Evolutionary conservation across 2,797 vertebrate genomes (phyloP).

Genomic region (Platalea minor): DNA sequence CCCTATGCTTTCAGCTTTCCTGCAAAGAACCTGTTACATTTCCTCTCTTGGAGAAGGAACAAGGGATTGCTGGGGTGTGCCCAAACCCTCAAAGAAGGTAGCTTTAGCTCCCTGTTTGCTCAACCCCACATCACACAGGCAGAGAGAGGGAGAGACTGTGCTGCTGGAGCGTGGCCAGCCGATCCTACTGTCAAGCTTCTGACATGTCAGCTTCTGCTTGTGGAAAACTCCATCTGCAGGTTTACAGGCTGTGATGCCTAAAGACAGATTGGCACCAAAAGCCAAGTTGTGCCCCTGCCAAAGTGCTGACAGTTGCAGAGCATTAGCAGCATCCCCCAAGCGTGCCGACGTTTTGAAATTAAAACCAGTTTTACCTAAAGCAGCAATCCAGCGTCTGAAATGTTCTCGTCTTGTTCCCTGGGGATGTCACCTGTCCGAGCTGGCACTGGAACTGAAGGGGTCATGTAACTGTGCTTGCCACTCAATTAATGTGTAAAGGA

Average conservation of each 20-base stretch:
- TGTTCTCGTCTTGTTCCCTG: background rate
- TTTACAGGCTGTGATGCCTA: background rate
- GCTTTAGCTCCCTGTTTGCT: background rate
- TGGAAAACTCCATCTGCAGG: constrained; percentile 37
- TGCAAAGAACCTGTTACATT: background rate
- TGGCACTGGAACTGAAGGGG: background rate
- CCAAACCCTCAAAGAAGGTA: background rate
- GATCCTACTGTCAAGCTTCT: background rate
- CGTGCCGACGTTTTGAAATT: background rate
- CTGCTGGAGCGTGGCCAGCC: background rate
- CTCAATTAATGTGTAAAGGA: background rate
- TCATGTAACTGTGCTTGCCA: background rate
- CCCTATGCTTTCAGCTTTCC: background rate
- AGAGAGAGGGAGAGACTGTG: background rate
- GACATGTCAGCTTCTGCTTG: constrained; percentile 4
- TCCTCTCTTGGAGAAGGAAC: background rate
- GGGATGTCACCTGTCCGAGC: accelerated
- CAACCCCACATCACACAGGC: background rate
- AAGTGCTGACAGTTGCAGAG: background rate
- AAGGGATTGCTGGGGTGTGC: background rate
- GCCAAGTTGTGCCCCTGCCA: background rate
- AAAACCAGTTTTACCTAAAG: background rate
- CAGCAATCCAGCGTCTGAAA: background rate
- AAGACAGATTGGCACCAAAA: background rate
- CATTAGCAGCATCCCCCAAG: background rate